Evolutionary conservation across 2,888 invertebrate genomes (phyloP).

Genomic region (Nycteola revayana): DNA sequence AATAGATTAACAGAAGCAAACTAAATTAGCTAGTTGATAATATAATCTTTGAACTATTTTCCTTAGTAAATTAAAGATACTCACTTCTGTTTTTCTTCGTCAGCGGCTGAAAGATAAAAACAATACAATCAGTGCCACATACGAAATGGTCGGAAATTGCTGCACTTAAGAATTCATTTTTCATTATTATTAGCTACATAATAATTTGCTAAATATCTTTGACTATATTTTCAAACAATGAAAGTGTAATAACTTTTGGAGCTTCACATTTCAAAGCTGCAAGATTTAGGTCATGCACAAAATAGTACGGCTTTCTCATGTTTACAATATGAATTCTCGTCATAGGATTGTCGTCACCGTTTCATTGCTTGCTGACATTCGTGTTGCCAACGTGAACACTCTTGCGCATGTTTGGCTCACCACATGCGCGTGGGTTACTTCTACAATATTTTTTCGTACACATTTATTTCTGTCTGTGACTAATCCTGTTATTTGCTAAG

Average conservation of each 20-base stretch:
- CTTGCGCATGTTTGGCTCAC: constrained; percentile 48
- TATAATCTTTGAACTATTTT: too few species aligned
- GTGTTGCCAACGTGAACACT: constrained; percentile 32
- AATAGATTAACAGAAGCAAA: too few species aligned
- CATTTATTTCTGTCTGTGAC: constrained; percentile 65
- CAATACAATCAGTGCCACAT: too few species aligned
- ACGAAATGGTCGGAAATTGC: too few species aligned
- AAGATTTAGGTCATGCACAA: background rate
- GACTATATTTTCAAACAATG: too few species aligned
- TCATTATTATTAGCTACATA: too few species aligned
- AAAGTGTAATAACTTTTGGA: too few species aligned
- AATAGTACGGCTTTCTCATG: constrained; percentile 28
- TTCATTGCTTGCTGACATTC: constrained; percentile 28
- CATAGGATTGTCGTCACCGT: constrained; percentile 37
- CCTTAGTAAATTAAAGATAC: constrained; percentile 73
- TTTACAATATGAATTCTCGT: constrained; percentile 41
- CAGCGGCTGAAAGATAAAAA: constrained; percentile 97
- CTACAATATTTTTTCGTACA: constrained; percentile 48
- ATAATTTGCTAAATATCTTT: too few species aligned
- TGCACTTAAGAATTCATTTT: too few species aligned
- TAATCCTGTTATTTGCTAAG: constrained; percentile 63
- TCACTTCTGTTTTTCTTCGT: constrained; percentile 97
- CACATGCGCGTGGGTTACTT: constrained; percentile 53
- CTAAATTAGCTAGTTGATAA: too few species aligned
- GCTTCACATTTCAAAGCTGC: too few species aligned